Evolutionary conservation across 1,140 invertebrate species (phyloP).

Genomic region (Drosophila aff.): DNA sequence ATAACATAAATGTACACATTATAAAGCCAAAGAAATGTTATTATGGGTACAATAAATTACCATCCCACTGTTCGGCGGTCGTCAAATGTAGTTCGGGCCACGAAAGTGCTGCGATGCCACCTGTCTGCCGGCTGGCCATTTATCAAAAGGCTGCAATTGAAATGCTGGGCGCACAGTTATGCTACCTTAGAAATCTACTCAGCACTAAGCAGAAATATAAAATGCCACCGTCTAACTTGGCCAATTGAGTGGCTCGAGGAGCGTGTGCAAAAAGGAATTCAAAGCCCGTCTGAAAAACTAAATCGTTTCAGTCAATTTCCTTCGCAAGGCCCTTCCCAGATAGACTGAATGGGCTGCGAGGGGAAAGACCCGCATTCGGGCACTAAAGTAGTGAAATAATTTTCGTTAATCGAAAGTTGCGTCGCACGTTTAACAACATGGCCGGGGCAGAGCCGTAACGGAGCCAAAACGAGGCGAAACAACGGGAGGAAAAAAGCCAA

Average conservation of each 20-base stretch:
- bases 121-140: conserved; percentile 64
- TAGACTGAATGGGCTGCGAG: not conserved
- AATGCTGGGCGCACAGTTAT: conserved; percentile 67
- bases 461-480: conserved; percentile 22
- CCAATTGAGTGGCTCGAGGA: conserved; percentile 42
- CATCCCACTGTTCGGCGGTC: conserved; percentile 23
- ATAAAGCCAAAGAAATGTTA: not conserved
- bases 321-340: not conserved
- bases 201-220: conserved; percentile 38
- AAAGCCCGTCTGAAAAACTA: conserved; percentile 61
- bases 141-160: conserved; percentile 78
- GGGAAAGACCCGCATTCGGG: conserved; percentile 32
- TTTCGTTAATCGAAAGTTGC: conserved; percentile 81
- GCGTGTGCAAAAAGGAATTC: conserved; percentile 58
- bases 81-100: conserved; percentile 67
- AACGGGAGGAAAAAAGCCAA: conserved; percentile 51
- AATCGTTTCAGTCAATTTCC: conserved; percentile 53
- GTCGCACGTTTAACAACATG: conserved; percentile 74
- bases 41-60: no score
- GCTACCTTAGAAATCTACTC: conserved; percentile 65
- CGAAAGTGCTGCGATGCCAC: conserved; percentile 59
- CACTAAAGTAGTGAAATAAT: conserved; percentile 82
- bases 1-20: not conserved
- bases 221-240: conserved; percentile 50
- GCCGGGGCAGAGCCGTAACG: conserved; percentile 23